A percentile compares a stretch with the other conserved stretches of the same genome.
phyloP scores from a whole-genome alignment of 2,113 vertebrate species.

The Coreoperca whiteheadi region DNA sequence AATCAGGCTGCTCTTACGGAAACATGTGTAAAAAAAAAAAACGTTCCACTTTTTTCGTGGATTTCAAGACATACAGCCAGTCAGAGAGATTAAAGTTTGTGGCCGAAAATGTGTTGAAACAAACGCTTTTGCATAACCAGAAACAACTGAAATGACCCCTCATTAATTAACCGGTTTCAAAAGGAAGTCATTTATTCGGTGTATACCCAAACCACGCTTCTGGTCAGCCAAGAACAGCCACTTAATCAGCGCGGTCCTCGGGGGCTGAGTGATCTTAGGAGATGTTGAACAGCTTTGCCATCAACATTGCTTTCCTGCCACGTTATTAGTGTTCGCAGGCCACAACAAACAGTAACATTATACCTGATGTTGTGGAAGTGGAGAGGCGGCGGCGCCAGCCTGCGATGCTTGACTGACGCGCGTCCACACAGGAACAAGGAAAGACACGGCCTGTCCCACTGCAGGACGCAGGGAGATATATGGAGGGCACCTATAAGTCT shows the following conservation, averaged over 20 bases:
- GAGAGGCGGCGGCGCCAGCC: constrained; percentile 85
- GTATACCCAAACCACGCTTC: constrained; percentile 21
- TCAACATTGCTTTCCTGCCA: constrained; percentile 79
- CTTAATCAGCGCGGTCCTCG: constrained; percentile 66
- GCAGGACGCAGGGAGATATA: constrained; percentile 18
- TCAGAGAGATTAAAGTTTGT: neutral
- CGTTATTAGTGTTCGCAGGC: constrained; percentile 81
- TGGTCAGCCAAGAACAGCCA: constrained; percentile 44
- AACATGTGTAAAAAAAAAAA: neutral
- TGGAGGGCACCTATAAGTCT: constrained; percentile 4
- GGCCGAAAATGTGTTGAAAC: neutral
- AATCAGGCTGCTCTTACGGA: too few relatives aligned
- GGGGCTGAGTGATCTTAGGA: constrained; percentile 76
- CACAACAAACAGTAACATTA: constrained; percentile 89
- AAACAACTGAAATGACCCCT: constrained; percentile 5
- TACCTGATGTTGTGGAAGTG: constrained; percentile 86
- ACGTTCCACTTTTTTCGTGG: neutral
- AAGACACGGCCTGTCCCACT: constrained; percentile 62
- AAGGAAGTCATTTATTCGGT: constrained; percentile 21
- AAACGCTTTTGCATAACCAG: neutral
- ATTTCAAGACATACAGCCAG: neutral
- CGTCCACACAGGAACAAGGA: constrained; percentile 61
- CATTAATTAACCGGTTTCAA: neutral
- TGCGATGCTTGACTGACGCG: constrained; percentile 85
- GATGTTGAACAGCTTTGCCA: constrained; percentile 81